Percentiles rank a stretch among this genome's conserved stretches.
Conservation (phyloP, 2,113 vertebrate species). For the Erythrocercus mccallii region DNA sequence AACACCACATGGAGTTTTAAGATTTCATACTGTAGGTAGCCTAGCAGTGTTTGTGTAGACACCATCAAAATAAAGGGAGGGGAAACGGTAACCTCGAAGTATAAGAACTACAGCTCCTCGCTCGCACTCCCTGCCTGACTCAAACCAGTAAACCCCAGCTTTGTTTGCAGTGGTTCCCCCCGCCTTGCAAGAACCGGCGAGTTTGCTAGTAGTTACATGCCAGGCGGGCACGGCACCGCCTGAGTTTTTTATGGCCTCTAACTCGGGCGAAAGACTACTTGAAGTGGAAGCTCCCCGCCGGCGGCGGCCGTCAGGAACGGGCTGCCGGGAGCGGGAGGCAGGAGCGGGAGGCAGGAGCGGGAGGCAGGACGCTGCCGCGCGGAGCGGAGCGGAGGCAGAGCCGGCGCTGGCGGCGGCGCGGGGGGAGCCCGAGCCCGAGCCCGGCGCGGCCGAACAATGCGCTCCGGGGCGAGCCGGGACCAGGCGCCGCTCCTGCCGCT, state of each 20-base stretch:
- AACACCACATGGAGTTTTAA: constrained; percentile 94
- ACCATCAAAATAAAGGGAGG: constrained; percentile 80
- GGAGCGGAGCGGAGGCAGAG: neutral
- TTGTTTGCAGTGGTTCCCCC: constrained; percentile 69
- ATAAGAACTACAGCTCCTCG: constrained; percentile 71
- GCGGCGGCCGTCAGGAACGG: constrained; percentile 66
- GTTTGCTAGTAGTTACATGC: constrained; percentile 77
- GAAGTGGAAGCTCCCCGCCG: constrained; percentile 76
- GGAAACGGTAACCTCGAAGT: constrained; percentile 75
- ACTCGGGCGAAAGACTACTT: constrained; percentile 79
- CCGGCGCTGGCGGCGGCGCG: neutral
- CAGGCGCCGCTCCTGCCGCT: constrained; percentile 55
- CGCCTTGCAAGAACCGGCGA: constrained; percentile 72
- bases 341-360: neutral
- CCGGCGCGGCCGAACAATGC: constrained; percentile 67
- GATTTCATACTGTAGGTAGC: constrained; percentile 88
- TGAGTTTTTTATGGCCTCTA: constrained; percentile 80
- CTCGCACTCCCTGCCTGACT: constrained; percentile 64
- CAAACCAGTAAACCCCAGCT: constrained; percentile 70
- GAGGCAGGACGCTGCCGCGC: neutral
- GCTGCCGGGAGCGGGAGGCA: constrained; percentile 53
- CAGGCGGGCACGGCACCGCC: constrained; percentile 74
- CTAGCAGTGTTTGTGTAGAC: constrained; percentile 80
- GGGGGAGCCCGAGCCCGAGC: constrained; percentile 44
- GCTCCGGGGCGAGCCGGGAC: constrained; percentile 33